Percentiles rank a stretch among this genome's conserved stretches.
These are phyloP conservation scores for Temnothorax curvispinosus DNA, from an alignment of 1,140 invertebrate species.

Conservation along the genomic window DNA sequence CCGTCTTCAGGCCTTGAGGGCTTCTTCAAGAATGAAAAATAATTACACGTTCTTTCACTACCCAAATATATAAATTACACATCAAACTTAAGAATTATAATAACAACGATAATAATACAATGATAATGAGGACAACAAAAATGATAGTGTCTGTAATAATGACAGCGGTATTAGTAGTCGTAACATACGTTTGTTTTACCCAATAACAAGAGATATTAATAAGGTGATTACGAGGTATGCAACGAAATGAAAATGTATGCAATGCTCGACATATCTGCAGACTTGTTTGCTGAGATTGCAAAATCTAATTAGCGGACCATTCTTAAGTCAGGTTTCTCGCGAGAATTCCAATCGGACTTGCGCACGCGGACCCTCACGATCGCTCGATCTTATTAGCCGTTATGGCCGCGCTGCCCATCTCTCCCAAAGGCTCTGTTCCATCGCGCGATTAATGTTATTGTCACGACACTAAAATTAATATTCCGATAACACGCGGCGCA, in stretches of 20 bases:
- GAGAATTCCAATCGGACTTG: not conserved
- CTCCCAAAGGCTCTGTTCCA: not conserved
- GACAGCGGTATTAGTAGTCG: not conserved
- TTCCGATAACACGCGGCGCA: not conserved
- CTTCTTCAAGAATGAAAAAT: constrained; percentile 4
- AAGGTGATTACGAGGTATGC: not conserved
- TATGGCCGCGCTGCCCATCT: not conserved
- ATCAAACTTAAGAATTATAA: not conserved
- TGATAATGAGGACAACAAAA: not conserved
- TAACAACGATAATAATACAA: not conserved
- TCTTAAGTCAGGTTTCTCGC: not conserved
- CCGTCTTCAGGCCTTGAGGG: not conserved
- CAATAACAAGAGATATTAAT: not conserved
- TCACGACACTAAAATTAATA: constrained; percentile 3
- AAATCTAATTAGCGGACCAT: constrained; percentile 3
- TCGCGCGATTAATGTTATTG: constrained; percentile 11
- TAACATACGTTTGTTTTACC: not conserved
- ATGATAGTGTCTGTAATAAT: not conserved
- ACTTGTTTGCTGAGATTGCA: not conserved
- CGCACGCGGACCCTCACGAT: not conserved
- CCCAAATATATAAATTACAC: not conserved
- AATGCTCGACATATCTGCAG: not conserved
- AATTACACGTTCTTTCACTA: not conserved
- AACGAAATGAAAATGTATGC: constrained; percentile 6
- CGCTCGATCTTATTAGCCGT: not conserved